Percentiles rank a stretch among this genome's conserved stretches.
Conservation (phyloP, 2,113 vertebrate genomes). For the Catharus minimus region DNA sequence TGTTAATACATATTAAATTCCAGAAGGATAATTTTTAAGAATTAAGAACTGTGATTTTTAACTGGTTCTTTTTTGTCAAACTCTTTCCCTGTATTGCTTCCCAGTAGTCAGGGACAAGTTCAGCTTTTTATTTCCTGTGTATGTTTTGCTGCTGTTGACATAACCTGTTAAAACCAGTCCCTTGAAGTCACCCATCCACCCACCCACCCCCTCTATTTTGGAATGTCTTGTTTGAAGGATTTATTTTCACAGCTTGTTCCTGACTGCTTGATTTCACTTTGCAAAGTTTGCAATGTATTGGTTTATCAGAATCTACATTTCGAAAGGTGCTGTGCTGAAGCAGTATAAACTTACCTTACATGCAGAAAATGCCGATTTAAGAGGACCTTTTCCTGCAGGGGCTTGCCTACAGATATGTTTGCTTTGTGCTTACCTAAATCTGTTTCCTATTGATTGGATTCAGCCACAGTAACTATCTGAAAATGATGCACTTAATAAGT, state of each 20-base stretch:
- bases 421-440: constrained; percentile 14
- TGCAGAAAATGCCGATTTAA: background rate
- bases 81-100: background rate
- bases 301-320: constrained; percentile 28
- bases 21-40: background rate
- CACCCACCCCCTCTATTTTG: background rate
- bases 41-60: background rate
- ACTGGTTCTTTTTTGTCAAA: background rate
- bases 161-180: constrained; percentile 53
- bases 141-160: constrained; percentile 43
- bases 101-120: background rate
- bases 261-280: constrained; percentile 37
- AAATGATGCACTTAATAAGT: background rate
- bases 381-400: constrained; percentile 2
- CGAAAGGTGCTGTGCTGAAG: background rate
- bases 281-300: background rate
- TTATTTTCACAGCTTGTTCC: constrained; percentile 51
- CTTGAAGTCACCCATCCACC: constrained; percentile 3
- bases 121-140: constrained; percentile 6
- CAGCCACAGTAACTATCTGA: background rate
- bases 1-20: background rate
- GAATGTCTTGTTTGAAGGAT: constrained; percentile 11
- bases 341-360: background rate
- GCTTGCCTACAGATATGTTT: background rate
- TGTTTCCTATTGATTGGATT: constrained; percentile 12